Evolutionary conservation across 2,797 vertebrate species (phyloP).

Genomic region (Thalassophryne amazonica): DNA sequence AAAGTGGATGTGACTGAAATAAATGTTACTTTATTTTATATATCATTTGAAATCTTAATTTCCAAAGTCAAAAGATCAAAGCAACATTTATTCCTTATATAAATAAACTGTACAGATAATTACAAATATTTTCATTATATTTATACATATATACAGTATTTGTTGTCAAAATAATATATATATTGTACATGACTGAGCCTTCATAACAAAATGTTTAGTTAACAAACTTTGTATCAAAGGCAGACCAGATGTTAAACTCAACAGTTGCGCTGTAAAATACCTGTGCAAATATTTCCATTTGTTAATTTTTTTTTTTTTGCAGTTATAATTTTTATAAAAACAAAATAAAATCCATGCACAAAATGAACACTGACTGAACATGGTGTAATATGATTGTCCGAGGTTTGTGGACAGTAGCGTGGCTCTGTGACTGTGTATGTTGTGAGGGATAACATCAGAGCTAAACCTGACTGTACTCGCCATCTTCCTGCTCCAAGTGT

Average conservation of each 20-base stretch:
- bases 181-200: slow-evolving; percentile 26
- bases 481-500: slow-evolving; percentile 46
- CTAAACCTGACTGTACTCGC: slow-evolving; percentile 74
- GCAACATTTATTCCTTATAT: slow-evolving; percentile 11
- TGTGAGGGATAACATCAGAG: not conserved
- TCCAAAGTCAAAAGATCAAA: slow-evolving; percentile 4
- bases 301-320: not conserved
- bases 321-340: not conserved
- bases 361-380: too few species aligned
- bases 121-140: slow-evolving; percentile 16
- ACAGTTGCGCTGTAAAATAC: not conserved
- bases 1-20: slow-evolving; percentile 35
- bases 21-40: slow-evolving; percentile 26
- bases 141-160: slow-evolving; percentile 9
- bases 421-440: not conserved
- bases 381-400: not conserved
- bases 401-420: not conserved
- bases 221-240: not conserved
- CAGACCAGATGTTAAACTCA: not conserved
- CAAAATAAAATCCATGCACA: too few species aligned
- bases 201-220: not conserved
- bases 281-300: not conserved
- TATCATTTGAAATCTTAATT: slow-evolving; percentile 21
- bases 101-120: slow-evolving; percentile 35
- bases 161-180: not conserved